These are phyloP conservation scores for Tenebrosternarchus preto DNA, from an alignment of 2,113 vertebrate genomes.

Conservation along the genomic window DNA sequence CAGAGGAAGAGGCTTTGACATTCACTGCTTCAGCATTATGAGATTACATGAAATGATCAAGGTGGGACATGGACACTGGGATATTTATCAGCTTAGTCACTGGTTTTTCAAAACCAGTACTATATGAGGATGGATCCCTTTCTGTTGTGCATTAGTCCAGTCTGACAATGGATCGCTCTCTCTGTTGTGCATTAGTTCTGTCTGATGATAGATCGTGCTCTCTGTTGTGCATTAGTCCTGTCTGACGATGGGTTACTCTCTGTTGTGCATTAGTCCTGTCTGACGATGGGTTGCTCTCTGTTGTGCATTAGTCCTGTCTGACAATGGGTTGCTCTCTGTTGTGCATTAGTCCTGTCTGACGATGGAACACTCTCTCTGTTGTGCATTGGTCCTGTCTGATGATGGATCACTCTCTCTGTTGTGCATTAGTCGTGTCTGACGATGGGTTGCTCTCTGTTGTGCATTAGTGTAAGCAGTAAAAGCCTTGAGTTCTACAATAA, in stretches of 20 bases:
- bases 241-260: background rate
- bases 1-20: constrained; percentile 14
- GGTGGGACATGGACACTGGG: constrained; percentile 31
- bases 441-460: background rate
- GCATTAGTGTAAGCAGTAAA: no score
- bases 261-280: background rate
- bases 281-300: constrained; percentile 6
- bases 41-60: constrained; percentile 44
- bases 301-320: background rate
- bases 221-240: constrained; percentile 2
- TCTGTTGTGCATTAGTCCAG: background rate
- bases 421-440: background rate
- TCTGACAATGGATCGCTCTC: background rate
- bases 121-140: background rate
- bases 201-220: background rate
- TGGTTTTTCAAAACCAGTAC: constrained; percentile 21
- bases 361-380: background rate
- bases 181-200: background rate
- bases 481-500: no score
- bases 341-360: background rate
- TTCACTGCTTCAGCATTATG: constrained; percentile 32
- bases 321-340: background rate
- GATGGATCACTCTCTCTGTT: constrained; percentile 10
- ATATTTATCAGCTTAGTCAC: constrained; percentile 51
- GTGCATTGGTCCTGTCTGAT: background rate